Percentiles rank a stretch among this genome's conserved stretches.
phyloP scores from a whole-genome alignment of 1,140 invertebrate genomes.

The Steinernema feltiae region DNA sequence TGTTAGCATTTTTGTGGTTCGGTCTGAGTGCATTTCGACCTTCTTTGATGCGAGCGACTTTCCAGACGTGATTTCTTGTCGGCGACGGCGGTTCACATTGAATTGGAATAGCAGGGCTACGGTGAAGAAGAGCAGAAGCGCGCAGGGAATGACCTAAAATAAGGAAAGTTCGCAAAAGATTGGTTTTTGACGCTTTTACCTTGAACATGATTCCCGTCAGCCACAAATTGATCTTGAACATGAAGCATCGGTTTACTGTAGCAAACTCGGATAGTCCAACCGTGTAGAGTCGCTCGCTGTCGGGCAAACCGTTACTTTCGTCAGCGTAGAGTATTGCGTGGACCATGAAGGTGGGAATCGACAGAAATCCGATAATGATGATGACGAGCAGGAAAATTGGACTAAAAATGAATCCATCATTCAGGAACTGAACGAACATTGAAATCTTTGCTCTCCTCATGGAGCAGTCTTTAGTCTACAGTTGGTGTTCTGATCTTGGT shows the following conservation, averaged over 20 bases:
- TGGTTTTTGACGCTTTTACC: slow-evolving; percentile 13
- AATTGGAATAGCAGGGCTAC: slow-evolving; percentile 31
- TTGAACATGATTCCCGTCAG: slow-evolving; percentile 46
- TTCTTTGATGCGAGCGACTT: slow-evolving; percentile 6
- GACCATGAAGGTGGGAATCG: slow-evolving; percentile 46
- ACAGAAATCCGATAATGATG: slow-evolving; percentile 34
- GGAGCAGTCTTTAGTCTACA: too few species aligned
- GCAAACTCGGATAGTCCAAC: slow-evolving; percentile 48
- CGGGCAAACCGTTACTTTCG: background rate
- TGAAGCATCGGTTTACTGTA: slow-evolving; percentile 41
- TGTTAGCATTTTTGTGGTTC: slow-evolving; percentile 38
- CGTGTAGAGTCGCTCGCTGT: slow-evolving; percentile 38
- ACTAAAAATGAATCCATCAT: slow-evolving; percentile 32
- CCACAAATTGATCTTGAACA: slow-evolving; percentile 49
- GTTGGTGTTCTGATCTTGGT: too few species aligned
- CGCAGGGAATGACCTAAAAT: slow-evolving; percentile 33
- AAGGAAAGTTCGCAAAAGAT: slow-evolving; percentile 6
- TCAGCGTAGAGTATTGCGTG: slow-evolving; percentile 43
- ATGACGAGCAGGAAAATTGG: slow-evolving; percentile 44
- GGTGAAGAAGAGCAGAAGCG: slow-evolving; percentile 35
- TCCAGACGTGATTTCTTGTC: background rate
- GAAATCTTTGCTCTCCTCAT: background rate
- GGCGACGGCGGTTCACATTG: background rate
- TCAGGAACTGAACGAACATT: background rate
- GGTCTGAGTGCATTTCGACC: slow-evolving; percentile 21